phyloP scores from a whole-genome alignment of 2,797 vertebrate genomes.

The Sebastes itinus region DNA sequence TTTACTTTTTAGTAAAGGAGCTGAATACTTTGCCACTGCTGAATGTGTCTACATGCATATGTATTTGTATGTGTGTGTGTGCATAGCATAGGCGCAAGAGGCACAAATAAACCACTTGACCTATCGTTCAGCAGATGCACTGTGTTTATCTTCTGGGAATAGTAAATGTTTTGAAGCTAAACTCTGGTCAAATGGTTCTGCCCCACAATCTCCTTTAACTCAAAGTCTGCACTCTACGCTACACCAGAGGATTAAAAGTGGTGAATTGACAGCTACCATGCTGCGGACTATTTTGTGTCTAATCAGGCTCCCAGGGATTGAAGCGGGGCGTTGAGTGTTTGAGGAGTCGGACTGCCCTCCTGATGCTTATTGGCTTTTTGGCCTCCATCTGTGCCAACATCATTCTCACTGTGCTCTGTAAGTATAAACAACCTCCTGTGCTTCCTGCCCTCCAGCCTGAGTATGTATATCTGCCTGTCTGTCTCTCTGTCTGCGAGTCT shows the following conservation, averaged over 20 bases:
- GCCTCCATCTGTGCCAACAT: constrained; percentile 68
- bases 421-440: constrained; percentile 51
- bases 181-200: constrained; percentile 43
- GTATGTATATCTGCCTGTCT: constrained; percentile 28
- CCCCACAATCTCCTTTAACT: not conserved
- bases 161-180: constrained; percentile 31
- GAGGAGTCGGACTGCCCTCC: constrained; percentile 58
- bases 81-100: not conserved
- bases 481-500: constrained; percentile 42
- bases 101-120: constrained; percentile 3
- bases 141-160: constrained; percentile 20
- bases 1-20: not conserved
- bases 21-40: not conserved
- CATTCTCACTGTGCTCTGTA: constrained; percentile 60
- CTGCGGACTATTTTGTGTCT: constrained; percentile 50
- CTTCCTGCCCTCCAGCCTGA: constrained; percentile 23
- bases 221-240: not conserved
- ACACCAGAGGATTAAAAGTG: constrained; percentile 46
- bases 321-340: constrained; percentile 49
- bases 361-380: constrained; percentile 71
- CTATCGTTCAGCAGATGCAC: not conserved
- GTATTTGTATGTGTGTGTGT: not conserved
- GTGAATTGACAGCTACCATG: constrained; percentile 40
- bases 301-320: constrained; percentile 68
- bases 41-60: not conserved